Evolutionary conservation across 2,888 invertebrate species (phyloP).

Genomic region (Acrobasis suavella): DNA sequence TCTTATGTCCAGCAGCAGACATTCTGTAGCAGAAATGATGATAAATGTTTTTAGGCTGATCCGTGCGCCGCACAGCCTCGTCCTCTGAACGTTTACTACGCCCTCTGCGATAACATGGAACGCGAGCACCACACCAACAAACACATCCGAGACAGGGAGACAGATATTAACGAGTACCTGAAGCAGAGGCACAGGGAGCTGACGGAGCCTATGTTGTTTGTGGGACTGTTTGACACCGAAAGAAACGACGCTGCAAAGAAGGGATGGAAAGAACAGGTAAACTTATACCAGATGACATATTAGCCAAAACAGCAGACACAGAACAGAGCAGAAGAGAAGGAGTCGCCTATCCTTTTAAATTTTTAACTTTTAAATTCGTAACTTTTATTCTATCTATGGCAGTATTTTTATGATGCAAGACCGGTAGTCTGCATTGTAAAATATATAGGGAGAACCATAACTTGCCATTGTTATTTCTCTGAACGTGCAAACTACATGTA

Average conservation of each 20-base stretch:
- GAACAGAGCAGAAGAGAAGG: no score
- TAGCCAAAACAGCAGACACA: neutral
- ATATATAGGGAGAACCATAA: no score
- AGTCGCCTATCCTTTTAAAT: no score
- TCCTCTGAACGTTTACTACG: conserved; percentile 84
- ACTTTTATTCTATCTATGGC: no score
- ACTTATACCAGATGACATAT: no score
- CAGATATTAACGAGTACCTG: conserved; percentile 70
- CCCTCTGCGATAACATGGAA: conserved; percentile 84
- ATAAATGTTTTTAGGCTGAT: conserved; percentile 78
- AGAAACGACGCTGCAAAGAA: conserved; percentile 76
- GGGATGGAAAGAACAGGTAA: conserved; percentile 76
- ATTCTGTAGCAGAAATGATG: no score
- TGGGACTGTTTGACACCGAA: conserved; percentile 80
- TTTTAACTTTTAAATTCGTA: no score
- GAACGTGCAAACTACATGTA: no score
- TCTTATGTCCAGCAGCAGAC: no score
- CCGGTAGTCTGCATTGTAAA: no score
- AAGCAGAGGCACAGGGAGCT: conserved; percentile 65
- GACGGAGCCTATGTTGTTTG: conserved; percentile 65
- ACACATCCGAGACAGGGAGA: conserved; percentile 73
- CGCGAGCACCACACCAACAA: conserved; percentile 83
- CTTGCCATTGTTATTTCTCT: no score
- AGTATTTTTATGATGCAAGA: no score
- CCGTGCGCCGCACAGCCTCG: conserved; percentile 82